Conservation (phyloP, 2,113 vertebrate genomes). For the Zootoca vivipara region DNA sequence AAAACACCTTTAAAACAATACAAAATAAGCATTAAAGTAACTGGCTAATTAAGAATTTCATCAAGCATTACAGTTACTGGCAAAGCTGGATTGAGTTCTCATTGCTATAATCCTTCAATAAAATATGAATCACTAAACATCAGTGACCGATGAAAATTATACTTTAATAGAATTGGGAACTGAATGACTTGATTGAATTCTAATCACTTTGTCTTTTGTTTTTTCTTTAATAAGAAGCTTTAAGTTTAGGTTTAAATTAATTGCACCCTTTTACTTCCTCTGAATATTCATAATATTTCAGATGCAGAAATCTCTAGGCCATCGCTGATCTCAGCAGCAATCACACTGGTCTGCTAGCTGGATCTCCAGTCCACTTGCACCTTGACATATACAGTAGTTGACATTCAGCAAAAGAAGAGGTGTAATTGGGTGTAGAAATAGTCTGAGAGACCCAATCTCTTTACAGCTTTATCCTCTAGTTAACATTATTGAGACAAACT, state of each 20-base stretch:
- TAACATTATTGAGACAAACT: neutral
- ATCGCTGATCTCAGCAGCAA: neutral
- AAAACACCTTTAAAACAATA: neutral
- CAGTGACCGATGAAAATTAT: neutral
- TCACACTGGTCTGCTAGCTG: neutral
- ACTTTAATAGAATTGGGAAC: neutral
- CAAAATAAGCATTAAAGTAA: no score
- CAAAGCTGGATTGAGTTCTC: neutral
- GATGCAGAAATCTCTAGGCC: neutral
- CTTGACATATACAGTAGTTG: neutral
- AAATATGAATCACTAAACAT: no score
- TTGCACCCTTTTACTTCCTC: neutral
- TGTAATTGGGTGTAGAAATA: neutral
- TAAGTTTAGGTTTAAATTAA: neutral
- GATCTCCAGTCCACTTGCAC: neutral
- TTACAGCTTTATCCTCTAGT: neutral
- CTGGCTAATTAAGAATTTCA: no score
- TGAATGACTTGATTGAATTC: neutral
- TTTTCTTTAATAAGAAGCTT: neutral
- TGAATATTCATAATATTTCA: neutral
- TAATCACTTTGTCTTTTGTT: neutral
- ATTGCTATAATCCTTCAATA: neutral
- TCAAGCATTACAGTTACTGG: neutral
- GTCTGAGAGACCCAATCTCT: neutral
- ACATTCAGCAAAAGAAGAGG: neutral